Conservation (phyloP, 1,140 invertebrate genomes). For the Acyrthosiphon pisum region DNA sequence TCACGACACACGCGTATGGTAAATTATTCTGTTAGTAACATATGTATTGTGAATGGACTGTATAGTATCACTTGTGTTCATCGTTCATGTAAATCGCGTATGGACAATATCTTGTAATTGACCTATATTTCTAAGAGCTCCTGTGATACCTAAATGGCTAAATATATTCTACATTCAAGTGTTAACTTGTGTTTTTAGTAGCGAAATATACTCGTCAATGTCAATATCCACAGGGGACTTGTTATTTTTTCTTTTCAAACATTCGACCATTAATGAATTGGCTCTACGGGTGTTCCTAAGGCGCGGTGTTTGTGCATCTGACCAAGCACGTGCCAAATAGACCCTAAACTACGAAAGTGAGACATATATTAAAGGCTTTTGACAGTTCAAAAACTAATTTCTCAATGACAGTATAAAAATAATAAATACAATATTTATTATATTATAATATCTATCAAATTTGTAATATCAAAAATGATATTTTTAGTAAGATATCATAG, state of each 20-base stretch:
- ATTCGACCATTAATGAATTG: constrained; percentile 37
- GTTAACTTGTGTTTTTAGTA: constrained; percentile 19
- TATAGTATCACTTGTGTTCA: constrained; percentile 1
- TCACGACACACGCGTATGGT: neutral
- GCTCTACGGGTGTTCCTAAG: constrained; percentile 43
- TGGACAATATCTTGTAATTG: constrained; percentile 34
- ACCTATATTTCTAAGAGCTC: constrained; percentile 23
- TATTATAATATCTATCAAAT: neutral
- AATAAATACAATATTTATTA: neutral
- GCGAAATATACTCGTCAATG: constrained; percentile 45
- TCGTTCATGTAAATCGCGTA: neutral
- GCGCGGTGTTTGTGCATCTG: constrained; percentile 51
- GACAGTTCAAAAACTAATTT: constrained; percentile 42
- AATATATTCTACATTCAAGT: neutral
- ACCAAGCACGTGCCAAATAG: constrained; percentile 36
- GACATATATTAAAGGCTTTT: neutral
- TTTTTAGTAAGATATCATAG: neutral
- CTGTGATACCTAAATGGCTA: neutral
- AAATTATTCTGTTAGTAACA: neutral
- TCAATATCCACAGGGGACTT: constrained; percentile 25
- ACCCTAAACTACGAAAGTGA: neutral
- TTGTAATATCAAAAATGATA: neutral
- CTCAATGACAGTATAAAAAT: neutral
- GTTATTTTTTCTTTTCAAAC: constrained; percentile 43
- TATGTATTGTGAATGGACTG: neutral